Conservation (phyloP, 1,140 invertebrate genomes). For the Rhagoletis pomonella region DNA sequence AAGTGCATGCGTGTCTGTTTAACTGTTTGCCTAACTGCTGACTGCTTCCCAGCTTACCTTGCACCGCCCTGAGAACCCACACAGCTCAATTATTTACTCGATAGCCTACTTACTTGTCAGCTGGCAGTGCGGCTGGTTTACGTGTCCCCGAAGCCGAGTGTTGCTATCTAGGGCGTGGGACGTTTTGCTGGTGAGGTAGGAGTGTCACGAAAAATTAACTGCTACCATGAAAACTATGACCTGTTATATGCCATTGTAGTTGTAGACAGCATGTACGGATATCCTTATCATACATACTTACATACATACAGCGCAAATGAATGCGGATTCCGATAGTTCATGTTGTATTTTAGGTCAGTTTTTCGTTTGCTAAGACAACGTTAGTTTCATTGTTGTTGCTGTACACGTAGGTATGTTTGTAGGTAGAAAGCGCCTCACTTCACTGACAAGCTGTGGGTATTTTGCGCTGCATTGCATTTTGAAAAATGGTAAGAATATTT, state of each 20-base stretch:
- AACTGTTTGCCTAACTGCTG: background rate
- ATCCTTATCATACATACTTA: background rate
- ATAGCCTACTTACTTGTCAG: background rate
- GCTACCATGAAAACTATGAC: background rate
- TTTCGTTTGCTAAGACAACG: background rate
- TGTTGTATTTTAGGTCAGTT: constrained; percentile 30
- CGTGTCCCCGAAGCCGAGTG: background rate
- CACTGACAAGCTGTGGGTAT: background rate
- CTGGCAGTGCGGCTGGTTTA: background rate
- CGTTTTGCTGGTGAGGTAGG: background rate
- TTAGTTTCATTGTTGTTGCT: background rate
- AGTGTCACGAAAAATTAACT: background rate
- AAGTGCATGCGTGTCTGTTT: background rate
- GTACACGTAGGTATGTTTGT: background rate
- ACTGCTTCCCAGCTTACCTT: background rate
- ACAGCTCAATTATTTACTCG: background rate
- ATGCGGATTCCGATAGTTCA: background rate
- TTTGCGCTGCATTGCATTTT: background rate
- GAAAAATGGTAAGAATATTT: background rate
- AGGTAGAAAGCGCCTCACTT: background rate
- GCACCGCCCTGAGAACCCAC: background rate
- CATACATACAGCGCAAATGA: background rate
- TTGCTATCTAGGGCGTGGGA: background rate
- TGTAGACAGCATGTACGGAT: background rate
- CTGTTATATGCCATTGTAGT: background rate